Evolutionary conservation across 2,113 vertebrate genomes (phyloP).

Genomic region (Archocentrus centrarchus): DNA sequence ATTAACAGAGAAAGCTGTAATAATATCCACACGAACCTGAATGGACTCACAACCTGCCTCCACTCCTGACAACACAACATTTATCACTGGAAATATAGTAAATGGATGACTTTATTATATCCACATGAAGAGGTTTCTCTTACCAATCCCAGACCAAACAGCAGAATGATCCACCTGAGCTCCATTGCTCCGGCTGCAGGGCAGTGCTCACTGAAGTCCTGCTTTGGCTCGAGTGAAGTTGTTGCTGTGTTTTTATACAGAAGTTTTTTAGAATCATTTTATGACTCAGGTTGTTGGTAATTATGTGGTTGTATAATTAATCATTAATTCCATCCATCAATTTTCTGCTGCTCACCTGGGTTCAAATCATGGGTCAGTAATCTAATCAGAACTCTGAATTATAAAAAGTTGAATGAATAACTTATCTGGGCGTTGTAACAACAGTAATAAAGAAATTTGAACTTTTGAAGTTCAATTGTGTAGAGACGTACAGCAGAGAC

Average conservation of each 20-base stretch:
- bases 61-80: background rate
- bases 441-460: background rate
- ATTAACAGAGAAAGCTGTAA: background rate
- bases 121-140: background rate
- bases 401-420: no score
- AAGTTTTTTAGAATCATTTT: background rate
- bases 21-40: background rate
- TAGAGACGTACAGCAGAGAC: background rate
- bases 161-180: slow-evolving; percentile 21
- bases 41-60: background rate
- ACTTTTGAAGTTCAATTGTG: background rate
- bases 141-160: slow-evolving; percentile 42
- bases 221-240: background rate
- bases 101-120: background rate
- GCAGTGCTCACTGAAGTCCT: background rate
- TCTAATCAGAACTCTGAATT: background rate
- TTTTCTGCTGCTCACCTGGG: slow-evolving; percentile 8
- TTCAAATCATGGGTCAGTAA: background rate
- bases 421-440: background rate
- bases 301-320: background rate
- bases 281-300: background rate
- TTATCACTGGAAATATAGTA: background rate
- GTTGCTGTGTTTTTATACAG: background rate
- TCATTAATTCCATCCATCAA: slow-evolving; percentile 20
- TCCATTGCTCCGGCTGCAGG: slow-evolving; percentile 28